Evolutionary conservation across 2,888 invertebrate species (phyloP).

Genomic region (Dione vanillae): DNA sequence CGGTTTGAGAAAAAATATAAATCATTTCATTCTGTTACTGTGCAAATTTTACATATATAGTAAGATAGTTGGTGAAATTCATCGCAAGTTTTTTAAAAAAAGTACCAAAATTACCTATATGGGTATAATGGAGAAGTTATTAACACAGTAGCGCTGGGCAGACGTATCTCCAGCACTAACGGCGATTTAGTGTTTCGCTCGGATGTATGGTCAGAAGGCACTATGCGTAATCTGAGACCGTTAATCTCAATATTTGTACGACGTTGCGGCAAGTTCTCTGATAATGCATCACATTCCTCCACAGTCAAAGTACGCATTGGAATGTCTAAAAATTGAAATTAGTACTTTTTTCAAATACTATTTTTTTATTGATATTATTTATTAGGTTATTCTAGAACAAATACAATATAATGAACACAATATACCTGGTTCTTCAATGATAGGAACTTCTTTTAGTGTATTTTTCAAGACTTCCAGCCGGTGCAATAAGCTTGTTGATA

Average conservation of each 20-base stretch:
- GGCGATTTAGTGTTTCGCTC: slow-evolving; percentile 51
- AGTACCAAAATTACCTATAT: slow-evolving; percentile 59
- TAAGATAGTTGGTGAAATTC: too few relatives aligned
- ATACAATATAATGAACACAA: not conserved
- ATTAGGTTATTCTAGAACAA: too few relatives aligned
- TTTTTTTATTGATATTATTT: too few relatives aligned
- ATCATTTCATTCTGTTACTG: too few relatives aligned
- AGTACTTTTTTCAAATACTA: too few relatives aligned
- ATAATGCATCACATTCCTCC: slow-evolving; percentile 71
- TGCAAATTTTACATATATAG: too few relatives aligned
- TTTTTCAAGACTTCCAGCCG: slow-evolving; percentile 54
- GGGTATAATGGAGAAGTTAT: slow-evolving; percentile 67
- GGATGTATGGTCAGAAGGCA: slow-evolving; percentile 63
- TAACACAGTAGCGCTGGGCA: slow-evolving; percentile 53
- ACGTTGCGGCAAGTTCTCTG: slow-evolving; percentile 66
- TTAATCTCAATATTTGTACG: slow-evolving; percentile 54
- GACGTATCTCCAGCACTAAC: slow-evolving; percentile 56
- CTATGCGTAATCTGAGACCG: slow-evolving; percentile 55
- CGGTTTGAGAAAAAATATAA: not conserved
- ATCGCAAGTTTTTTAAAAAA: too few relatives aligned
- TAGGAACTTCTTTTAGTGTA: slow-evolving; percentile 55
- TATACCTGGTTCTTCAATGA: slow-evolving; percentile 52
- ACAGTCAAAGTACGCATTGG: slow-evolving; percentile 65
- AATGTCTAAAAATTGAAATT: too few relatives aligned
- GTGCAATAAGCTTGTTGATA: slow-evolving; percentile 65